Base-by-base conservation (phyloP, 2,888 invertebrate species). In the Rosalia funebris region DNA sequence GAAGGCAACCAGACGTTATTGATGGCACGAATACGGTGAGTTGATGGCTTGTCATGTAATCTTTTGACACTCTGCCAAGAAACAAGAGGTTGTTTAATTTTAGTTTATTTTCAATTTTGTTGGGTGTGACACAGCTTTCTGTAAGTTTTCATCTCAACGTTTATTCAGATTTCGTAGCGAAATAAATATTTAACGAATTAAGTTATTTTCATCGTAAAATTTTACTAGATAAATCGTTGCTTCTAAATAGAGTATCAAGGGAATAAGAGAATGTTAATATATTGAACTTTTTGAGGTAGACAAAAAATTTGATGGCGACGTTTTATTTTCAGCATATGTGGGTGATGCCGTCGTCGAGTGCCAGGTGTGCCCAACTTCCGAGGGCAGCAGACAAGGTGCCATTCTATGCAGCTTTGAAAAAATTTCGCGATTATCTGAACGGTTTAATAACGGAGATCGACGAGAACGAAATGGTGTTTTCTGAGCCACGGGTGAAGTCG, bases 321-420 rank as follows among this genome's bases (percentile, higher is more conserved):
- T n/a, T n/a, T n/a, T 3, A 25, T 52, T 85, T 84, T 10, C 86
- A 97, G 96, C 92, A 94, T 81, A 94, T 97, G 87, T 98, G 95
- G 94, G 98, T 98, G 79, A 97, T 98, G 97, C 98, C 98, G 67
- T 98, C 97, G 54, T 97, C 97, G 48, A 96, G 96, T 77, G 97
- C 98, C 47, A 88, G 98, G 52, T 98, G 96, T 84, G 96, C 98
- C 34, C 97, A 98, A 82, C 85, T 98, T 71, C 98, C 98, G n/a
- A 88, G 97, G 71, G 96, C 97, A 14, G 93, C 95, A 0, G 98
- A 98, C 84, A 98, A 98, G 84, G 95, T 98, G 61, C 98, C 98
- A 68, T 98, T 96, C 84, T 98, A 97, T 84, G 90, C 93, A 62
- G 96, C 96, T 52, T 86, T 98, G 42, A 96, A 95, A 82, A 96